Conservation (phyloP, 2,797 vertebrate species). For the Diglossa cyanea region DNA sequence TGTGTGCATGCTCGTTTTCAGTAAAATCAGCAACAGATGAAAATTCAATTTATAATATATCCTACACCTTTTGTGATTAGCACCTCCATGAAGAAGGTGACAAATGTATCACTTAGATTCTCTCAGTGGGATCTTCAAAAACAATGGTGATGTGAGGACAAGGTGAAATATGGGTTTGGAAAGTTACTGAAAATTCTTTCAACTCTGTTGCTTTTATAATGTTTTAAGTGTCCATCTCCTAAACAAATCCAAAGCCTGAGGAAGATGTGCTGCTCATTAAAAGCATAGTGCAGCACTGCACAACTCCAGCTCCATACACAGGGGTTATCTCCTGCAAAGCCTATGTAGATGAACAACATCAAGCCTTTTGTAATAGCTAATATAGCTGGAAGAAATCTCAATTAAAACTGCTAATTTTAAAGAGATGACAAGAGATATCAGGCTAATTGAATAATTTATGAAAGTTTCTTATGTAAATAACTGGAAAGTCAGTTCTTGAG, state of each 20-base stretch:
- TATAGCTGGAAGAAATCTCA: neutral
- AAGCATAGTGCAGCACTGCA: neutral
- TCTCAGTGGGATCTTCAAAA: neutral
- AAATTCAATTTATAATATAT: neutral
- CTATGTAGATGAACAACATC: neutral
- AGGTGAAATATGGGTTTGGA: neutral
- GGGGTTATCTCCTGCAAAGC: neutral
- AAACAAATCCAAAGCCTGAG: neutral
- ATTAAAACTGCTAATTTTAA: neutral
- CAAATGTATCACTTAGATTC: neutral
- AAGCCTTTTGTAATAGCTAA: neutral
- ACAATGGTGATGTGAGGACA: neutral
- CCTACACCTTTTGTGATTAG: neutral
- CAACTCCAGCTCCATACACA: neutral
- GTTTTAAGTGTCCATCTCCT: neutral
- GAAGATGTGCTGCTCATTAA: neutral
- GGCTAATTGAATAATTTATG: neutral
- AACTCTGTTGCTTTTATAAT: neutral
- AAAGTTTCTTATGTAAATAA: neutral
- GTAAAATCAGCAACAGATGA: neutral
- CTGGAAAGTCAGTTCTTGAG: neutral
- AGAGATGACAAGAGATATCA: neutral
- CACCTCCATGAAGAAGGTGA: neutral
- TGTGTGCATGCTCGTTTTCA: neutral
- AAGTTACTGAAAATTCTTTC: neutral